Evolutionary conservation across 92 coral and sea anemone species (phyloP), one percentile per base, ranked within the genome.

Genomic region (Zoanthus sansibaricus): DNA sequence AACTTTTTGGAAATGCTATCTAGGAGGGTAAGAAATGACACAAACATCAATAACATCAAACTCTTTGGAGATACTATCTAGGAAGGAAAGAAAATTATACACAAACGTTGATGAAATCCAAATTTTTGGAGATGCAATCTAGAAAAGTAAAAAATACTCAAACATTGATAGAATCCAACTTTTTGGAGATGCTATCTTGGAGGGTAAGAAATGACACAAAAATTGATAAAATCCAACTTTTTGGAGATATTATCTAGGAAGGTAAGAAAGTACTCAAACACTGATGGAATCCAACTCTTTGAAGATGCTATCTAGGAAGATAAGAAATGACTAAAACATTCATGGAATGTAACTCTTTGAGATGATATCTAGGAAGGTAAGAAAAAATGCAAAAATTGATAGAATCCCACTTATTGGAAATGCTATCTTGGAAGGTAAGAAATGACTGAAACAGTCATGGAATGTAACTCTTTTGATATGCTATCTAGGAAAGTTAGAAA

Each of bases 171-270:
- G 0, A 25, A 51, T 51, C 25, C 25, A 72, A 88, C 95, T 16
- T 83, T 97, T 44, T 97, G 99, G 99, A 90, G 91, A 69, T 93
- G 94, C 42, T 97, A 90, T 68, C 89, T 97, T 48, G 98, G 98
- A 85, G 95, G 99, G 99, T 95, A 88, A 54, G 25, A 14, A 45
- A 30, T 7, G 1, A 4, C 7, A 4, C 32, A 16, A n/a, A 62
- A 1, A 13, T 52, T 52, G 42, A 3, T 33, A 33, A 3, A 1
- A 52, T 52, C 11, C 4, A 52, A 52, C 15, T 52, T 3, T 52
- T 52, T 54, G 0, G 15, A 54, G 3, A 54, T 54, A 13, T 13
- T 54, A 54, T 54, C 14, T 2, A 54, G 12, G 16, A 54, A 54
- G 9, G 12, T 15, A 54, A 15, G 11, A 6, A 54, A 33, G 3